Evolutionary conservation across 1,140 invertebrate genomes (phyloP).

Genomic region (Heliconius melpomene): DNA sequence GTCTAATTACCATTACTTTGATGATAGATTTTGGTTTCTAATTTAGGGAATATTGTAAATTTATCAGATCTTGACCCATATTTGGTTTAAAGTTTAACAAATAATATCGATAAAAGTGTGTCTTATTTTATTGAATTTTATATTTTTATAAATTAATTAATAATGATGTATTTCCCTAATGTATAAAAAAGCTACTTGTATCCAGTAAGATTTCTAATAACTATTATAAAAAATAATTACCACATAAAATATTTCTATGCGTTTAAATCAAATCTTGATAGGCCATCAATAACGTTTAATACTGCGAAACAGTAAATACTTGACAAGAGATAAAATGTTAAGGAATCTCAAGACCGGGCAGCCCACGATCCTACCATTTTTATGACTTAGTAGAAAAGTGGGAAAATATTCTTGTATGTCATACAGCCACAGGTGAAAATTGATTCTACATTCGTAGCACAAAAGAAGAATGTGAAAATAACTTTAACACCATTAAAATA

Average conservation of each 20-base stretch:
- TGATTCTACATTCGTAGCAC: constrained; percentile 23
- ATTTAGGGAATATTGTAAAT: not conserved
- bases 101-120: no score
- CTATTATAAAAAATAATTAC: not conserved
- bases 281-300: constrained; percentile 10
- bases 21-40: no score
- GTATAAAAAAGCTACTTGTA: no score
- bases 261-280: not conserved
- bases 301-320: constrained; percentile 31
- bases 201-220: not conserved
- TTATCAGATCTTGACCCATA: not conserved
- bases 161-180: no score
- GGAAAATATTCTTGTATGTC: constrained; percentile 39
- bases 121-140: no score
- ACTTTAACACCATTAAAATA: constrained; percentile 4
- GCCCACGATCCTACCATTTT: constrained; percentile 30
- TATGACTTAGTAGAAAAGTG: constrained; percentile 37
- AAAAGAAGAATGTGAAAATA: not conserved
- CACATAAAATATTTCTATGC: not conserved
- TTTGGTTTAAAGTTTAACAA: no score
- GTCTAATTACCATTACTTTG: not conserved
- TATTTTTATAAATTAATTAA: no score
- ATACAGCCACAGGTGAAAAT: constrained; percentile 43
- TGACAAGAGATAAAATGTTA: constrained; percentile 15
- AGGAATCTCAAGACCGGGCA: constrained; percentile 25